Base-by-base conservation (phyloP, 2,797 vertebrate species). In the Merluccius polli region DNA sequence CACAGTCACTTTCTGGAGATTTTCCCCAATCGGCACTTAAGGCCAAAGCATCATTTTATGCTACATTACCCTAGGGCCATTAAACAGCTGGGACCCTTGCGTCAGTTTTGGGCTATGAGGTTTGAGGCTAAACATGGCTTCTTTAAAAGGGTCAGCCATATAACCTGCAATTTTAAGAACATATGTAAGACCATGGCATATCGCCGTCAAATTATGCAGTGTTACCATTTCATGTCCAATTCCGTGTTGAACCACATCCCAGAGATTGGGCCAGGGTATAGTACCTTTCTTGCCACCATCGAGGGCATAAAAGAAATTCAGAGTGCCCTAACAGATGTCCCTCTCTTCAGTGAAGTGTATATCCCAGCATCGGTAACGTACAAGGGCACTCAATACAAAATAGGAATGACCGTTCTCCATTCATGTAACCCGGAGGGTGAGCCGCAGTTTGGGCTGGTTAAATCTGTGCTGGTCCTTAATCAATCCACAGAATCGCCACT, bases 91-190 rank as follows among this genome's bases (percentile, higher is more conserved):
- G 35, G 76, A 36, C 63, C 71, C 15, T 73, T 77, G 36, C 67
- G 27, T 33, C 76, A 77, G 63, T 73, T 67, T 8, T 77, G 76
- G 76, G 32, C 72, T 31, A 78, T 74, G 65, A n/a, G 73, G 21
- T 13, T 1, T n/a, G n/a, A n/a, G n/a, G n/a, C n/a, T n/a, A n/a
- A n/a, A n/a, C n/a, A n/a, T n/a, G n/a, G n/a, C n/a, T 74, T 78
- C 21, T 78, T 78, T 16, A 75, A 78, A 72, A 32, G 65, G 7
- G 24, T 78, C 48, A 78, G 77, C 41, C 73, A 78, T 63, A 27
- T 79, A 27, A 73, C 70, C 24, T 73, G 74, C 71, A 76, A 79
- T 65, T 79, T 79, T n/a, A 72, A 27, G 69, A 79, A 79, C 38
- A 76, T 76, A 15, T 65, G 48, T 38, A 70, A 78, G 69, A 78